These are phyloP conservation scores for Knipowitschia caucasica DNA, from an alignment of 2,797 vertebrate species.

Conservation along the genomic window DNA sequence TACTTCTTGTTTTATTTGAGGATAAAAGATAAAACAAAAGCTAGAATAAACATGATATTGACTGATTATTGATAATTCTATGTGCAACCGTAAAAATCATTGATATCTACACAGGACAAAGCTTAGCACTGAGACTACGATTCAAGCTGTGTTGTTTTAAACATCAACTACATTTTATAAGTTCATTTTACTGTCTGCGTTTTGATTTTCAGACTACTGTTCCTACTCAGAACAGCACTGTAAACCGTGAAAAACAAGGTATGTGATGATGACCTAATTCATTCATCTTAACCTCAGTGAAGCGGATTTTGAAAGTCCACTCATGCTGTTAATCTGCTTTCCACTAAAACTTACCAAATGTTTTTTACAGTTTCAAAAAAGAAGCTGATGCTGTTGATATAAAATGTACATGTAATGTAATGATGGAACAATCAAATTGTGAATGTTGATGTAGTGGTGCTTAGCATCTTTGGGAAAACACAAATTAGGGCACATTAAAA, in stretches of 20 bases:
- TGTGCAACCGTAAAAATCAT: not conserved
- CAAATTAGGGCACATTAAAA: conserved; percentile 36
- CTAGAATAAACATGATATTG: not conserved
- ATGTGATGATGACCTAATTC: conserved; percentile 27
- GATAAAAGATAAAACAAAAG: not conserved
- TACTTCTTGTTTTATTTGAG: not conserved
- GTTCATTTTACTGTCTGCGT: conserved; percentile 18
- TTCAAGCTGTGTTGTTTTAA: not conserved
- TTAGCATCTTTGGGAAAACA: conserved; percentile 51
- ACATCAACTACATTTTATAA: not conserved
- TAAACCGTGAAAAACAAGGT: conserved; percentile 11
- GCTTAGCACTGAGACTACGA: not conserved
- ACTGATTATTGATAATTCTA: not conserved
- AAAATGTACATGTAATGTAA: conserved; percentile 38
- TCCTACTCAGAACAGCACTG: conserved; percentile 15
- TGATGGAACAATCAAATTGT: conserved; percentile 70
- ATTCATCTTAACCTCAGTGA: conserved; percentile 49
- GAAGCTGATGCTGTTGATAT: conserved; percentile 36
- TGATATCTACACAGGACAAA: not conserved
- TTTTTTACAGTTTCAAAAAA: conserved; percentile 48
- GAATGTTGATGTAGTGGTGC: conserved; percentile 50
- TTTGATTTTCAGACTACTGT: conserved; percentile 8
- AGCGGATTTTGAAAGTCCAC: conserved; percentile 52
- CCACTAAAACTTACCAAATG: conserved; percentile 53
- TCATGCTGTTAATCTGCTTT: conserved; percentile 46